A percentile compares a stretch with the other conserved stretches of the same genome.
Conservation (phyloP, 2,888 invertebrate genomes). For the Didymodactylos carnosus region DNA sequence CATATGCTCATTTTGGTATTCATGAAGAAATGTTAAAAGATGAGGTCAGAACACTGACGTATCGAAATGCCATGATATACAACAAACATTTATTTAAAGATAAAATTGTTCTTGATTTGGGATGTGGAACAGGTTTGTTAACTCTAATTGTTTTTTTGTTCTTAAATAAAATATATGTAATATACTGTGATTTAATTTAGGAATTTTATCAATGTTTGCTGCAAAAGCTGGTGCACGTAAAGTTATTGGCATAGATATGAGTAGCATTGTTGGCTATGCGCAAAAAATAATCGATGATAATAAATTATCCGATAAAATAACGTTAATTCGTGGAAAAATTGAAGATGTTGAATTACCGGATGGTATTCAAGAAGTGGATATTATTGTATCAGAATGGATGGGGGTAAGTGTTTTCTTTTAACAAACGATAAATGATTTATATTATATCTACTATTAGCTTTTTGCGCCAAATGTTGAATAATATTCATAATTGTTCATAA, state of each 20-base stretch:
- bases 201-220: slow-evolving; percentile 97
- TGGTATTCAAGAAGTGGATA: slow-evolving; percentile 72
- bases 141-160: no score
- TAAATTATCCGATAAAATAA: slow-evolving; percentile 35
- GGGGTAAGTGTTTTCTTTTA: no score
- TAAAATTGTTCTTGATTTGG: slow-evolving; percentile 82
- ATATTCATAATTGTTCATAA: no score
- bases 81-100: slow-evolving; percentile 90
- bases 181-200: no score
- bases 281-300: slow-evolving; percentile 64
- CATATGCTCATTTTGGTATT: slow-evolving; percentile 66
- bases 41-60: slow-evolving; percentile 89
- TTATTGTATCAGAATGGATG: slow-evolving; percentile 65
- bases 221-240: slow-evolving; percentile 87
- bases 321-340: slow-evolving; percentile 44
- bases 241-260: slow-evolving; percentile 92
- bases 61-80: slow-evolving; percentile 95
- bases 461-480: no score
- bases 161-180: no score
- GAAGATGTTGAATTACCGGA: slow-evolving; percentile 82
- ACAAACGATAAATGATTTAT: no score
- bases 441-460: no score
- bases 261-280: slow-evolving; percentile 92
- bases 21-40: slow-evolving; percentile 90
- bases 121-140: slow-evolving; percentile 35